Evolutionary conservation across 1,140 invertebrate genomes (phyloP).

Genomic region (Gryon sp.): DNA sequence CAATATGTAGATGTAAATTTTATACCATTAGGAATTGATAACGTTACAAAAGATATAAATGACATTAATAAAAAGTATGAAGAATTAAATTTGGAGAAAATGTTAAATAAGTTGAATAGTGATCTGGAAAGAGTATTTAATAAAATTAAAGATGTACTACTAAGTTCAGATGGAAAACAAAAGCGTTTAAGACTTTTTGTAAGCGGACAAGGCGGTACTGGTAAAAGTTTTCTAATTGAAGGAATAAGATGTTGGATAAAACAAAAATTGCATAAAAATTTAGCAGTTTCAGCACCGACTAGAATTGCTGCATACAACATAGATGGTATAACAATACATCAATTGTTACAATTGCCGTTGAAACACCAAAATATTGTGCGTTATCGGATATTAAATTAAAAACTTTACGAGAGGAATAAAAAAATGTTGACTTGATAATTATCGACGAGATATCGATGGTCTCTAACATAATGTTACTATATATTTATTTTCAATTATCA

Average conservation of each 20-base stretch:
- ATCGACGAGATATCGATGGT: conserved; percentile 46
- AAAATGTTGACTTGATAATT: conserved; percentile 13
- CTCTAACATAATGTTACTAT: neutral
- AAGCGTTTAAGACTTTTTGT: too few species aligned
- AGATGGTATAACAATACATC: conserved; percentile 50
- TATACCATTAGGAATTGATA: conserved; percentile 27
- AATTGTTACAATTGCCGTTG: conserved; percentile 21
- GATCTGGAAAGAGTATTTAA: conserved; percentile 63
- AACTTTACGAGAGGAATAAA: conserved; percentile 10
- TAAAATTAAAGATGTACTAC: too few species aligned
- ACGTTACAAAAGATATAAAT: conserved; percentile 45
- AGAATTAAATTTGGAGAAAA: neutral
- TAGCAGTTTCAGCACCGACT: too few species aligned
- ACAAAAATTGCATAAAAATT: conserved; percentile 31
- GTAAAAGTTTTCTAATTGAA: neutral
- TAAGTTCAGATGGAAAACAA: too few species aligned
- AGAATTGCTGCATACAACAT: conserved; percentile 43
- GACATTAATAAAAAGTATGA: conserved; percentile 9
- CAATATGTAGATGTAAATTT: conserved; percentile 10
- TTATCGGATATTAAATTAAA: neutral
- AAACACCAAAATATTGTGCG: conserved; percentile 50
- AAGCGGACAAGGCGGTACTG: neutral
- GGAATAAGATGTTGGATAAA: conserved; percentile 22
- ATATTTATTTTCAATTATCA: conserved; percentile 10
- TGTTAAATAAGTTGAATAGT: conserved; percentile 46